phyloP scores from a whole-genome alignment of 2,113 vertebrate species.

The Halichoerus grypus region DNA sequence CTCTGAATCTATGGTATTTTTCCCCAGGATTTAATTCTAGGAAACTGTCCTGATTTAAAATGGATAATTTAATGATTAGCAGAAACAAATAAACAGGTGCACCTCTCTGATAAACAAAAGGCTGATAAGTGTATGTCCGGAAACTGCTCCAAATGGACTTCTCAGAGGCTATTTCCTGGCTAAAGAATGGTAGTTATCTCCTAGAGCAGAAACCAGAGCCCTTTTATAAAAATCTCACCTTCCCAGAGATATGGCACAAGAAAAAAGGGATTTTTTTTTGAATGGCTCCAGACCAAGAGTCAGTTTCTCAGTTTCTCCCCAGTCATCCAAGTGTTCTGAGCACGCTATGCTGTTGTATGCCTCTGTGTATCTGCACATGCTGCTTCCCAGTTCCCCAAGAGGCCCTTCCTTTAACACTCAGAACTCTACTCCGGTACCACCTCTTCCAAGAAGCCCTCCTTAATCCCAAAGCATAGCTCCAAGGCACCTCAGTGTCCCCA shows the following conservation, averaged over 20 bases:
- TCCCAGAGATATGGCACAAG: not conserved
- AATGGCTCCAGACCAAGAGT: not conserved
- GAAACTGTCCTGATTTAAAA: constrained; percentile 38
- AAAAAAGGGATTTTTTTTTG: not conserved
- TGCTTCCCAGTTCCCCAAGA: not conserved
- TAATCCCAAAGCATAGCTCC: not conserved
- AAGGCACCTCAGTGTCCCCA: not conserved
- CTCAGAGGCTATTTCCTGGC: not conserved
- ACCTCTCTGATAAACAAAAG: constrained; percentile 59
- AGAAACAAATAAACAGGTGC: constrained; percentile 25
- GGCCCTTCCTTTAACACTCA: not conserved
- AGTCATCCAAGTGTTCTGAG: not conserved
- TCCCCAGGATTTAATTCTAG: constrained; percentile 19
- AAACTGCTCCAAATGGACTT: not conserved
- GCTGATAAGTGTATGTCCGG: not conserved
- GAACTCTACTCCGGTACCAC: not conserved
- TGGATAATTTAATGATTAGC: not conserved
- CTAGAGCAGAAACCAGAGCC: constrained; percentile 17
- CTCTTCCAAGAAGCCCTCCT: not conserved
- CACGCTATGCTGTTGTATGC: not conserved
- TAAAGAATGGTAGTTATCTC: constrained; percentile 39
- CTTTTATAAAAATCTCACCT: constrained; percentile 35
- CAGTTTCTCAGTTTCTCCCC: not conserved
- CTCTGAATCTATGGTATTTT: not conserved
- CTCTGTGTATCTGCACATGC: not conserved